Evolutionary conservation across 2,888 invertebrate genomes (phyloP).

Genomic region (Sminthurides aquaticus): DNA sequence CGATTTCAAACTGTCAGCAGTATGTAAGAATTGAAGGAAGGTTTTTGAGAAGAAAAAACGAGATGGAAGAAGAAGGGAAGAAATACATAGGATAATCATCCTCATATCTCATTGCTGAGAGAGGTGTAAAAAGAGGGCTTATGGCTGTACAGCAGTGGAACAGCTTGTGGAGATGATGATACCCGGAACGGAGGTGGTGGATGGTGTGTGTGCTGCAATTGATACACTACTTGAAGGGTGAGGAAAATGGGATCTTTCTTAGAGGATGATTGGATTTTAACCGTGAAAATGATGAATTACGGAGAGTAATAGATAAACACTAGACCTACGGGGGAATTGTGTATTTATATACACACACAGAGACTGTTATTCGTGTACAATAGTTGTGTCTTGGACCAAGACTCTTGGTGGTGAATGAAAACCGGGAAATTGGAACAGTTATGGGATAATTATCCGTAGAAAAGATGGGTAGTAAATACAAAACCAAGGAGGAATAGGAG

Average conservation of each 20-base stretch:
- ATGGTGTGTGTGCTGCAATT: neutral
- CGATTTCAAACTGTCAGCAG: too few species aligned
- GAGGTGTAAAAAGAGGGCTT: constrained; percentile 4
- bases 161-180: neutral
- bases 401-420: too few species aligned
- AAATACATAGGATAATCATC: neutral
- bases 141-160: neutral
- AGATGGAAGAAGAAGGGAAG: neutral
- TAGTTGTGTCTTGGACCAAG: too few species aligned
- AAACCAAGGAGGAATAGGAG: too few species aligned
- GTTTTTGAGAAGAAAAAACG: too few species aligned
- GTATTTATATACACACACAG: neutral
- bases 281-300: constrained; percentile 24
- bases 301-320: neutral
- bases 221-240: neutral
- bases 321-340: constrained; percentile 5
- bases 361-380: too few species aligned
- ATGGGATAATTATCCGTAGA: too few species aligned
- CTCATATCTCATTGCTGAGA: neutral
- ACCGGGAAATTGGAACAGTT: too few species aligned
- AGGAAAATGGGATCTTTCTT: neutral
- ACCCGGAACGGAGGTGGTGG: neutral
- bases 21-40: too few species aligned
- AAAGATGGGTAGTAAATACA: too few species aligned
- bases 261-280: constrained; percentile 18